A percentile compares a stretch with the other conserved stretches of the same genome.
Evolutionary conservation across 2,888 invertebrate species (phyloP).

Genomic region (Cryptosula pallasiana): DNA sequence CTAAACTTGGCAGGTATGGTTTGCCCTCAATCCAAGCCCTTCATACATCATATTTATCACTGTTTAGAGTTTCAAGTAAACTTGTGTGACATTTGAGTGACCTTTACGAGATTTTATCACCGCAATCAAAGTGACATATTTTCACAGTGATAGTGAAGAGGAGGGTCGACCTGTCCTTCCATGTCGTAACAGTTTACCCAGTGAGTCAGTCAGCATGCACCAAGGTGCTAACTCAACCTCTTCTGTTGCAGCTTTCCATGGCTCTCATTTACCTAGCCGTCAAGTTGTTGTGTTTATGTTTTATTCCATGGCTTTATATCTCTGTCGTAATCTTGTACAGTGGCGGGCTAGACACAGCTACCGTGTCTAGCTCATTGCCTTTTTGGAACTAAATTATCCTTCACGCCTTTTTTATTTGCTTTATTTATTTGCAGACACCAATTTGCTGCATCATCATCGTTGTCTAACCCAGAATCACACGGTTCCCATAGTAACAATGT

Average conservation of each 20-base stretch:
- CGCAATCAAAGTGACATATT: neutral
- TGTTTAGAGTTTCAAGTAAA: too few relatives aligned
- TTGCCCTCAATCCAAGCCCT: neutral
- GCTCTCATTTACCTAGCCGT: neutral
- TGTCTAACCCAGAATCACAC: neutral
- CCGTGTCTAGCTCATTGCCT: too few relatives aligned
- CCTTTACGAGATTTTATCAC: too few relatives aligned
- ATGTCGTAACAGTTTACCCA: neutral
- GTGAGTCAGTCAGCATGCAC: neutral
- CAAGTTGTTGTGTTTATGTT: too few relatives aligned
- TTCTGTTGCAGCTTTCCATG: neutral
- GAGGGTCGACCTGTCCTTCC: neutral
- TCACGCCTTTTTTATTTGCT: too few relatives aligned
- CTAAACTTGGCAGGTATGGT: constrained; percentile 10
- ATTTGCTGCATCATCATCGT: neutral
- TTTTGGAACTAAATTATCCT: too few relatives aligned
- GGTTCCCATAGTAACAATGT: neutral
- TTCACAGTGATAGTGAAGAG: neutral
- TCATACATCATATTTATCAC: neutral
- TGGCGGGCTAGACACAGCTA: too few relatives aligned
- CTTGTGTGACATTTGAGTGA: too few relatives aligned
- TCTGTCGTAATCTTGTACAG: too few relatives aligned
- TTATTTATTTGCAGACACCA: constrained; percentile 7
- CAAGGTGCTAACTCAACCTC: neutral
- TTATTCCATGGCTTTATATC: too few relatives aligned